These are phyloP conservation scores for Physeter macrocephalus DNA, from an alignment of 2,113 vertebrate genomes.

Conservation along the genomic window DNA sequence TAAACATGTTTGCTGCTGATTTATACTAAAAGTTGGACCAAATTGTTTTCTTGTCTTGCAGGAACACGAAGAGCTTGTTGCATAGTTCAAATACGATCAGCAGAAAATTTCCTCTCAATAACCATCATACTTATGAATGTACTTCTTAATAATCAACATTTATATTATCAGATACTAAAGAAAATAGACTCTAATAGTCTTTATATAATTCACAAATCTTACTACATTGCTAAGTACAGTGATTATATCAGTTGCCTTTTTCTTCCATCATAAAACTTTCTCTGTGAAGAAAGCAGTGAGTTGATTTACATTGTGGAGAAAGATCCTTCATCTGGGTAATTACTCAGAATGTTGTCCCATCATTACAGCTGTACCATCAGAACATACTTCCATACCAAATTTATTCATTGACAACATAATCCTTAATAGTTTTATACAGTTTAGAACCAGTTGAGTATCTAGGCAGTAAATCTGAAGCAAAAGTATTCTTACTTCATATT, in stretches of 20 bases:
- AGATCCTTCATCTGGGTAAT: neutral
- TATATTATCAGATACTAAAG: neutral
- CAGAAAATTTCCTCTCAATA: neutral
- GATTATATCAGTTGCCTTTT: neutral
- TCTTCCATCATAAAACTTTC: neutral
- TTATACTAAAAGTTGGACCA: neutral
- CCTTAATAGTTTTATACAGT: neutral
- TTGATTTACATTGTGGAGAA: neutral
- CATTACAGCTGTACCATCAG: neutral
- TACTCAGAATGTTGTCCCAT: neutral
- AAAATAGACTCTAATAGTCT: neutral
- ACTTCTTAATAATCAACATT: neutral
- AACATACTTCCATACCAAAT: neutral
- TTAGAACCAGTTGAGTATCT: neutral
- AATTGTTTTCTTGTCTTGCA: neutral
- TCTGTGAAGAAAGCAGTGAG: neutral
- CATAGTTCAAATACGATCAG: neutral
- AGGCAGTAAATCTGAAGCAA: neutral
- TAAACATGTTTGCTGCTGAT: neutral
- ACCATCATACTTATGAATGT: neutral
- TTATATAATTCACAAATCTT: neutral
- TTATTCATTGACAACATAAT: neutral
- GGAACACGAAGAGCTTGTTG: neutral
- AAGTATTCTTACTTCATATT: neutral
- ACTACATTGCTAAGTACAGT: neutral